These are phyloP conservation scores for Pantherophis vulpinus DNA, from an alignment of 2,797 vertebrate species.

Conservation along the genomic window DNA sequence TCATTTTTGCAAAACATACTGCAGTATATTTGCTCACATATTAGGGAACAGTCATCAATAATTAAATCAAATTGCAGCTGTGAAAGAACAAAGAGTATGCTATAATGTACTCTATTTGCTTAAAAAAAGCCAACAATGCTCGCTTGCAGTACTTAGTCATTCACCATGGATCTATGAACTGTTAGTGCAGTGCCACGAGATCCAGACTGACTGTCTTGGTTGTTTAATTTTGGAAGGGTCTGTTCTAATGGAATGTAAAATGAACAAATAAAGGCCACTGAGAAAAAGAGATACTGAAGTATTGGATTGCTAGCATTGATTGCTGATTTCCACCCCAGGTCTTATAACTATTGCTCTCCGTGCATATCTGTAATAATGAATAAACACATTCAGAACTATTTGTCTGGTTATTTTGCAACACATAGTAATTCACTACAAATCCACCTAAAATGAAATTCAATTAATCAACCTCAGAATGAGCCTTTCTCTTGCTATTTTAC, in stretches of 20 bases:
- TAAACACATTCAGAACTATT: slow-evolving; percentile 57
- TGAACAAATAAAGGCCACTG: slow-evolving; percentile 20
- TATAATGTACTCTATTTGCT: not conserved
- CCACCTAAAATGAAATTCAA: slow-evolving; percentile 64
- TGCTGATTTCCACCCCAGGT: slow-evolving; percentile 41
- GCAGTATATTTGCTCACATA: slow-evolving; percentile 8
- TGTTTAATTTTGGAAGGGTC: not conserved
- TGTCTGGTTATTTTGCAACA: slow-evolving; percentile 64
- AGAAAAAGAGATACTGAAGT: not conserved
- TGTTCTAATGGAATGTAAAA: not conserved
- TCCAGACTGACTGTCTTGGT: rapidly evolving
- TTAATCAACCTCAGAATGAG: slow-evolving; percentile 71
- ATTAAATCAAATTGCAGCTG: slow-evolving; percentile 18
- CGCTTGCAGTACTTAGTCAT: slow-evolving; percentile 13
- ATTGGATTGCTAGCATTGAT: slow-evolving; percentile 23
- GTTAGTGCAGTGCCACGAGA: not conserved
- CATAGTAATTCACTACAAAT: slow-evolving; percentile 68
- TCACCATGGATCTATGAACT: not conserved
- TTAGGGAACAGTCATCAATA: not conserved
- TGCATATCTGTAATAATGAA: slow-evolving; percentile 69
- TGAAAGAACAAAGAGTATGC: not conserved
- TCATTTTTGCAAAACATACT: not conserved
- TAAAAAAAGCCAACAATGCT: not conserved
- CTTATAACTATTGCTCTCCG: slow-evolving; percentile 47
- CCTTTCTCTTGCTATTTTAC: slow-evolving; percentile 65